Conservation (phyloP, 2,888 invertebrate species). For the Rhagonycha fulva region DNA sequence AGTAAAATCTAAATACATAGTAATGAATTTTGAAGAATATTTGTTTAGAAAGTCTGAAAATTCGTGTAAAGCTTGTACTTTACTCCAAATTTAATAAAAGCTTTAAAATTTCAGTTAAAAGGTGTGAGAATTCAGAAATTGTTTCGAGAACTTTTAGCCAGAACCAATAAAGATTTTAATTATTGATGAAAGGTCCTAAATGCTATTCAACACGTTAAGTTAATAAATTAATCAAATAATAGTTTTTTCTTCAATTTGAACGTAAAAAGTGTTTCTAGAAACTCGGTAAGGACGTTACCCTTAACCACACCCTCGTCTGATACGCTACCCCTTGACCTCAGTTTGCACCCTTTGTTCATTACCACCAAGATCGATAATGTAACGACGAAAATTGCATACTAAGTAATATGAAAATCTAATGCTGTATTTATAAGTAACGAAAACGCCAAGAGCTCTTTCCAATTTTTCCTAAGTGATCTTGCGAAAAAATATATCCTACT, state of each 20-base stretch:
- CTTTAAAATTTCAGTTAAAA: not conserved
- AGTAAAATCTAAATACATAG: not conserved
- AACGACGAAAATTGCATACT: conserved; percentile 12
- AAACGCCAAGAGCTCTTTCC: not conserved
- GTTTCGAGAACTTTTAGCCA: not conserved
- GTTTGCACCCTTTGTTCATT: conserved; percentile 24
- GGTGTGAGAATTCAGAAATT: not conserved
- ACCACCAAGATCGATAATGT: conserved; percentile 23
- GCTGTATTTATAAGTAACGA: not conserved
- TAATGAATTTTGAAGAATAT: not conserved
- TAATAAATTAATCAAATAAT: not conserved
- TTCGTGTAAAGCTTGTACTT: not conserved
- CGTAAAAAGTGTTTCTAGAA: conserved; percentile 27
- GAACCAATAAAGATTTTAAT: not conserved
- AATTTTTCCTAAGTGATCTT: not conserved
- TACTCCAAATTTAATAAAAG: not conserved
- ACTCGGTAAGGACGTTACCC: conserved; percentile 34
- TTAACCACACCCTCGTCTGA: conserved; percentile 35
- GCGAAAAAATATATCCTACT: not conserved
- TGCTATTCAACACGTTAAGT: not conserved
- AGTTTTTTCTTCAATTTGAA: not conserved
- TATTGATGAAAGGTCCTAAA: not conserved
- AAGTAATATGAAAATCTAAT: conserved; percentile 6
- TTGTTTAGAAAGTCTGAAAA: not conserved
- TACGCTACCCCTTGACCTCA: conserved; percentile 28